These are phyloP conservation scores for Turdus rufiventris DNA, from an alignment of 2,113 vertebrate genomes.

Conservation along the genomic window DNA sequence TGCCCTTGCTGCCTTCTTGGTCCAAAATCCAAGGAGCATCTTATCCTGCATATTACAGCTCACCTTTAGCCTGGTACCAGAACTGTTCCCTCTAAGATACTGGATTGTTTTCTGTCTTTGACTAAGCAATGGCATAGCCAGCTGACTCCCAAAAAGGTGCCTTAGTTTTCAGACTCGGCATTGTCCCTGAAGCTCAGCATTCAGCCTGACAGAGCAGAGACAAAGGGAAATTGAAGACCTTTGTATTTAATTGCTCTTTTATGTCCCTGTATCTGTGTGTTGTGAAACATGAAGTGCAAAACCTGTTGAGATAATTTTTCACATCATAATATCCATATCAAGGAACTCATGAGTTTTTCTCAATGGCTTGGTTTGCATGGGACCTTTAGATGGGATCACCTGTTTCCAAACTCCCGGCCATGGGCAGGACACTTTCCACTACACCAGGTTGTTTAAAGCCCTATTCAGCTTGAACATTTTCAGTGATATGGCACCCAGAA, in stretches of 20 bases:
- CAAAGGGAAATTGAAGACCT: background rate
- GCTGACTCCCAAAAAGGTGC: background rate
- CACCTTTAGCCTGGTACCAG: background rate
- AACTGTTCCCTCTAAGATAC: background rate
- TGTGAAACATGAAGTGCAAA: background rate
- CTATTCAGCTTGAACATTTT: background rate
- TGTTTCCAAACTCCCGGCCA: background rate
- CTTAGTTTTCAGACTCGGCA: background rate
- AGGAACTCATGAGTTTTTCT: background rate
- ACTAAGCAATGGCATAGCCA: background rate
- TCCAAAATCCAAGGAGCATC: background rate
- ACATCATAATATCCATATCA: background rate
- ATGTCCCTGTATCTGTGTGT: accelerated
- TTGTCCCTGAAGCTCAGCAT: background rate
- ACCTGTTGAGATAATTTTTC: background rate
- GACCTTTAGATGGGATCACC: background rate
- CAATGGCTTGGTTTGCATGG: background rate
- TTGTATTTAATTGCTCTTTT: background rate
- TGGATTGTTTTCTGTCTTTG: background rate
- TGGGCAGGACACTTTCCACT: background rate
- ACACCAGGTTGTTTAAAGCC: background rate
- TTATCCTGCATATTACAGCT: background rate
- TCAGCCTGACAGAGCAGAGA: background rate
- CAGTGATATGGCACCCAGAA: background rate
- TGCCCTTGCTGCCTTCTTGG: background rate